Base-by-base conservation (phyloP, 2,113 vertebrate genomes). In the Myiozetetes cayanensis region DNA sequence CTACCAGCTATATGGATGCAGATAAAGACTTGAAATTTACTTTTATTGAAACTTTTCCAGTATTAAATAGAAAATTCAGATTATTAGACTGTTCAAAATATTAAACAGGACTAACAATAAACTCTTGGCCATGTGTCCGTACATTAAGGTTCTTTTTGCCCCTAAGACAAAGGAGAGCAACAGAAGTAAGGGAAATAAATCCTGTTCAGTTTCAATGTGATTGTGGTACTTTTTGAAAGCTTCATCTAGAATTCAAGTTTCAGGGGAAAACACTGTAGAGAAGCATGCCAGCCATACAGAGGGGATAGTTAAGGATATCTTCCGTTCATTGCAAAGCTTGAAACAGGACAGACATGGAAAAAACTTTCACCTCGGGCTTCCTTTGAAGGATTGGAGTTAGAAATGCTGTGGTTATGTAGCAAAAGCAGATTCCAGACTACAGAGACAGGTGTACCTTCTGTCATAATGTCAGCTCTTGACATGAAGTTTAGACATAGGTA, bases 341-440 rank as follows among this genome's bases (percentile, higher is more conserved):
- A 24, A 78, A 53, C 1, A 1, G 65, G 10, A 65, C 0, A 56
- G 14, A 4, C 37, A 59, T 4, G 4, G 31, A 50, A 86, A 86
- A 85, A 3, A 39, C 23, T 81, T 41, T 49, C 20, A 41, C 10
- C n/a, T 17, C 31, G 62, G 41, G 5, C 14, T 22, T 55, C 20
- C 52, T 49, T n/a, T 17, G 41, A 53, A 92, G 56, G 30, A 10
- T 1, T 14, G 3, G 8, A 66, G 3, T 9, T 14, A 22, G 5
- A 50, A 63, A 31, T n/a, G 17, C 3, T n/a, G 12, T 2, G 46
- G 30, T 21, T 61, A 12, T 0, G 0, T 2, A 56, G 6, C 13
- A 7, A 52, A 81, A 77, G 31, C 17, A 56, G 76, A 62, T 8
- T 62, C 17, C 35, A 80, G 15, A 21, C 46, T 37, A 33, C 8